Conservation (phyloP, 2,888 invertebrate genomes). For the Meganola albula region DNA sequence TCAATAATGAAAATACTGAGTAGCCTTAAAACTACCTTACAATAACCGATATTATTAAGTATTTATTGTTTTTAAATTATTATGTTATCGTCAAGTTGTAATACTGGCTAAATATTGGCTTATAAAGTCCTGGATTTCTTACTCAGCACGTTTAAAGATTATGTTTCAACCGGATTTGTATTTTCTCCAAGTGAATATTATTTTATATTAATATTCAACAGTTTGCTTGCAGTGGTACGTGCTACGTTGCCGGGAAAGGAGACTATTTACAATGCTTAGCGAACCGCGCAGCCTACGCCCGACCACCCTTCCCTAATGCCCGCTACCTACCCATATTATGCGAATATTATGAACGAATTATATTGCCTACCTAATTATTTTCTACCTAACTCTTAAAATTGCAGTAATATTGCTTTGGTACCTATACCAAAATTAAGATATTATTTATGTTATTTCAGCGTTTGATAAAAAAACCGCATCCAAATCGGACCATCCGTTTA, state of each 20-base stretch:
- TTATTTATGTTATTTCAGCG: no score
- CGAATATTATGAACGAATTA: conserved; percentile 50
- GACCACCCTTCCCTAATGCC: conserved; percentile 28
- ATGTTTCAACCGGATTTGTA: conserved; percentile 42
- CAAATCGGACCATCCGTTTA: no score
- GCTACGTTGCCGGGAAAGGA: conserved; percentile 65
- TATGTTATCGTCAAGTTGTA: no score
- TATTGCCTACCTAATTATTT: no score
- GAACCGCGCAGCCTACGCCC: conserved; percentile 45
- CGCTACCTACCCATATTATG: conserved; percentile 36
- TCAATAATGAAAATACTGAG: no score
- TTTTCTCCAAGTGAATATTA: conserved; percentile 55
- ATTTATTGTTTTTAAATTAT: no score
- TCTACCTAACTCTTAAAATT: conserved; percentile 1
- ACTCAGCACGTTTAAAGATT: conserved; percentile 37
- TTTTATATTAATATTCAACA: conserved; percentile 72
- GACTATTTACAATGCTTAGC: conserved; percentile 71
- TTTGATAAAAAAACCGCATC: no score
- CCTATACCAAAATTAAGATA: no score
- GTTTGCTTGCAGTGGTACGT: conserved; percentile 55
- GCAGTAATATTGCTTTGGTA: no score
- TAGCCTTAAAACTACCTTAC: no score
- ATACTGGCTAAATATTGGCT: no score
- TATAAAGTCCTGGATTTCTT: conserved; percentile 33
- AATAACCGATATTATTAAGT: no score